Percentiles rank a stretch among this genome's conserved stretches.
Conservation (phyloP, 2,113 vertebrate species). For the Alethe diademata region DNA sequence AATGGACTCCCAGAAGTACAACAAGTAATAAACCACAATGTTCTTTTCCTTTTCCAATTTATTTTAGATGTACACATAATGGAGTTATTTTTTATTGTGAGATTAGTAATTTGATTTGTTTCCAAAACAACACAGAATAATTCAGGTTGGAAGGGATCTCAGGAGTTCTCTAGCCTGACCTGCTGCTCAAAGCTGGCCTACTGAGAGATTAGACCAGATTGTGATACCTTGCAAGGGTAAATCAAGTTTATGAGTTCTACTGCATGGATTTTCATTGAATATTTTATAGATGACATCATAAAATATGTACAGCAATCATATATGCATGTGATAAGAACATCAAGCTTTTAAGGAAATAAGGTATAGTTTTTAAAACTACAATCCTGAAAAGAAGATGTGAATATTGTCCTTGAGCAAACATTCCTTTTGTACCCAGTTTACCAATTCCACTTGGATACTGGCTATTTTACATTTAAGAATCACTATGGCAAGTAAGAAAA, state of each 20-base stretch:
- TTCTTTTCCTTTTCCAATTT: neutral
- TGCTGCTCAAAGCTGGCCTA: neutral
- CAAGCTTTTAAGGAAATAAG: neutral
- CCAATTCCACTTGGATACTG: neutral
- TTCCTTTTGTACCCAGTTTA: neutral
- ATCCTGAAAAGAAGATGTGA: neutral
- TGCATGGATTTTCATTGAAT: neutral
- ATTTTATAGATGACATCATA: neutral
- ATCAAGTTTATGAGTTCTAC: neutral
- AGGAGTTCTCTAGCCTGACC: neutral
- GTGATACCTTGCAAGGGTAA: neutral
- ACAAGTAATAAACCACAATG: neutral
- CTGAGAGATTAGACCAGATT: neutral
- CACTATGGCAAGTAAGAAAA: neutral
- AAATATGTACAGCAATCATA: neutral
- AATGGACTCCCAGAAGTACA: neutral
- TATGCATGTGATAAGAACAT: neutral
- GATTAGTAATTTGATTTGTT: neutral
- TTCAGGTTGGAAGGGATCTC: neutral
- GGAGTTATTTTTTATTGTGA: neutral
- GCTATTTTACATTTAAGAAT: neutral
- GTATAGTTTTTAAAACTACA: neutral
- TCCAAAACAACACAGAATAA: neutral
- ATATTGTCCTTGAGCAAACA: neutral
- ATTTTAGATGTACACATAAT: neutral